Percentiles rank a stretch among this genome's conserved stretches.
phyloP scores from a whole-genome alignment of 2,888 invertebrate genomes.

The Entomobrya proxima region DNA sequence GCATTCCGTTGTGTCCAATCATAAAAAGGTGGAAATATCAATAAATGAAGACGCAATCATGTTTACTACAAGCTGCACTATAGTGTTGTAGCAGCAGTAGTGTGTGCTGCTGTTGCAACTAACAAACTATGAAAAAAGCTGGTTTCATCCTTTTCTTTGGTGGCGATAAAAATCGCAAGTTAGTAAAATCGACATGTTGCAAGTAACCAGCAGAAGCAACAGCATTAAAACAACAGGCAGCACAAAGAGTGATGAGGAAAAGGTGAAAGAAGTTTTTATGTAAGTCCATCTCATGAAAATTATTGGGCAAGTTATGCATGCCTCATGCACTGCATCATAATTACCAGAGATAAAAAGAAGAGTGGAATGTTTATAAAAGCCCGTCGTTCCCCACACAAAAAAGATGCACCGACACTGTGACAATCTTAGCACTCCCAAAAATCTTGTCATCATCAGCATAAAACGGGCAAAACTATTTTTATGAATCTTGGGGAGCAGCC shows the following conservation, averaged over 20 bases:
- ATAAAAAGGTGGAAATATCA: neutral
- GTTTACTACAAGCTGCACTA: neutral
- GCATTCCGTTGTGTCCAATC: conserved; percentile 32
- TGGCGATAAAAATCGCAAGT: conserved; percentile 47
- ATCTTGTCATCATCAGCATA: conserved; percentile 1
- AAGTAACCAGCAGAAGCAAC: neutral
- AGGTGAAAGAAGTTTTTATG: neutral
- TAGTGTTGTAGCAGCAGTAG: neutral
- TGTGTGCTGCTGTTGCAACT: neutral
- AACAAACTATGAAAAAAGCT: neutral
- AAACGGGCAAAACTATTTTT: neutral
- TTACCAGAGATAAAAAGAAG: conserved; percentile 23
- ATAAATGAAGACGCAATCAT: conserved; percentile 32
- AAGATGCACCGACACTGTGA: conserved; percentile 13
- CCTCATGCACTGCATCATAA: conserved; percentile 29
- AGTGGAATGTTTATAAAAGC: conserved; percentile 1
- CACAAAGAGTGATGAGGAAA: neutral
- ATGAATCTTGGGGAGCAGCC: neutral
- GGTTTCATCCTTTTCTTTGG: conserved; percentile 6
- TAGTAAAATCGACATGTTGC: conserved; percentile 41
- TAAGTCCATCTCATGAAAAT: neutral
- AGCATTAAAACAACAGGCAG: neutral
- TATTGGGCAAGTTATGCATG: conserved; percentile 34
- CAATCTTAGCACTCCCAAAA: conserved; percentile 36
- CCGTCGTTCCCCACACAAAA: conserved; percentile 20